Conservation (phyloP, 2,888 invertebrate species). For the Cenopis cana region DNA sequence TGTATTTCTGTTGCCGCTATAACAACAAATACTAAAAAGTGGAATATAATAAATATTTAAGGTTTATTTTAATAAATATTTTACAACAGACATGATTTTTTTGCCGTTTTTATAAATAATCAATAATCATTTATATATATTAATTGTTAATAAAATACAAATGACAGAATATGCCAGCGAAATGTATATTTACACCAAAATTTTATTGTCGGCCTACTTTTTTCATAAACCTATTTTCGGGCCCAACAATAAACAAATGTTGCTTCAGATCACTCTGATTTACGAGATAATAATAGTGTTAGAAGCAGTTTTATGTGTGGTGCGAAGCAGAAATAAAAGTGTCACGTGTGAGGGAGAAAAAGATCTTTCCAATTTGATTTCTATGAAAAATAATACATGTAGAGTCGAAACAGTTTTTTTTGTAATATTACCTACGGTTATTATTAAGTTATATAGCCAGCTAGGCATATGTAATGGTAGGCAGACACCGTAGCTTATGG, state of each 20-base stretch:
- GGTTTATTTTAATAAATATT: too few species aligned
- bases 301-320: constrained; percentile 36
- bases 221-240: constrained; percentile 22
- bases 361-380: neutral
- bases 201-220: constrained; percentile 19
- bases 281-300: constrained; percentile 34
- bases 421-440: too few species aligned
- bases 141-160: neutral
- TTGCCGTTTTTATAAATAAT: too few species aligned
- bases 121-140: too few species aligned
- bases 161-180: neutral
- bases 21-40: too few species aligned
- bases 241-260: constrained; percentile 35
- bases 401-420: too few species aligned
- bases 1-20: too few species aligned
- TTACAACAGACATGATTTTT: too few species aligned
- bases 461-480: too few species aligned
- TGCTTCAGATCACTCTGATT: constrained; percentile 37
- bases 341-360: neutral
- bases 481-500: too few species aligned
- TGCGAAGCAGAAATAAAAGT: constrained; percentile 27
- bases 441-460: too few species aligned
- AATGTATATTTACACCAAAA: neutral
- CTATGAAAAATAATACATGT: neutral
- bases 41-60: too few species aligned